Conservation (phyloP, 2,113 vertebrate genomes). For the Phylloscopus trochilus region DNA sequence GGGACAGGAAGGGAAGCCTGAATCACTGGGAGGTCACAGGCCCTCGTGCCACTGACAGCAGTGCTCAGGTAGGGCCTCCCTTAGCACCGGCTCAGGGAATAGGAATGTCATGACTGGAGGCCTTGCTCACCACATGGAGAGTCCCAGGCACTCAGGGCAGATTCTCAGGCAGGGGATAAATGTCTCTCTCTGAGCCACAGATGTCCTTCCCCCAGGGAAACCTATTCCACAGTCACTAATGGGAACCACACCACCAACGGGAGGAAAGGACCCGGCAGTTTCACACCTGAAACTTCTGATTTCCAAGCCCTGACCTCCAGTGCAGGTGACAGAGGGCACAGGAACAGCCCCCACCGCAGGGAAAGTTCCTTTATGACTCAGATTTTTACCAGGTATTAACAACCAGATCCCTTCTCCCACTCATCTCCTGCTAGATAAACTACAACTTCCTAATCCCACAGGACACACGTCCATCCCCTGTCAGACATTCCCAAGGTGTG, state of each 20-base stretch:
- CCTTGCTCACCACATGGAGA: neutral
- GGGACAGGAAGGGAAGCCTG: conserved; percentile 40
- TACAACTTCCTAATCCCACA: neutral
- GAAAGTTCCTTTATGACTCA: neutral
- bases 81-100: neutral
- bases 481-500: neutral
- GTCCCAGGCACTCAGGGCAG: neutral
- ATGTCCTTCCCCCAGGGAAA: neutral
- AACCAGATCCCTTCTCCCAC: neutral
- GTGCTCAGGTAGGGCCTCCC: neutral
- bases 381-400: neutral
- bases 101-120: conserved; percentile 44
- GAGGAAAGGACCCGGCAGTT: neutral
- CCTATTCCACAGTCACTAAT: neutral
- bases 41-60: conserved; percentile 13
- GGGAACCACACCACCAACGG: neutral
- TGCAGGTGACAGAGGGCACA: neutral
- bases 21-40: conserved; percentile 19
- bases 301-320: neutral
- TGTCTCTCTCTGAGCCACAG: neutral
- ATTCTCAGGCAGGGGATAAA: neutral
- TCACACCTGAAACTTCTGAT: neutral
- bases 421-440: neutral
- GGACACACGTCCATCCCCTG: neutral
- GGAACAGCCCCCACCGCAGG: neutral